phyloP scores from a whole-genome alignment of 2,797 vertebrate genomes.

The Sphenopsis melanotis region DNA sequence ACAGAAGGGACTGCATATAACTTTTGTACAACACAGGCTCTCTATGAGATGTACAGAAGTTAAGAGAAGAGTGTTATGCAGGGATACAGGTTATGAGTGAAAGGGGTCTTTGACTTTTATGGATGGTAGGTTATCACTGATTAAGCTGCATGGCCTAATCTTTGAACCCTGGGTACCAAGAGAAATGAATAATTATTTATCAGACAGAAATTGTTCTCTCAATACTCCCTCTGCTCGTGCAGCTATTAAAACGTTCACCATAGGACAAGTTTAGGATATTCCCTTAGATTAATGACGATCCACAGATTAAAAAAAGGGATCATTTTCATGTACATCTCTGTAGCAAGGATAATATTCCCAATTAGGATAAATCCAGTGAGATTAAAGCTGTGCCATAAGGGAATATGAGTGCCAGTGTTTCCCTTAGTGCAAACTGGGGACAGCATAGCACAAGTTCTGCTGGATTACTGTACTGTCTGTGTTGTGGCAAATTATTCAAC shows the following conservation, averaged over 20 bases:
- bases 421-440: background rate
- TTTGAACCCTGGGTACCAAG: background rate
- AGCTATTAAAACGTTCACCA: background rate
- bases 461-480: background rate
- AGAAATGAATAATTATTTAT: background rate
- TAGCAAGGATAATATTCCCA: background rate
- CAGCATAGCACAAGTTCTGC: background rate
- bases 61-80: background rate
- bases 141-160: background rate
- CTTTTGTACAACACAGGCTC: background rate
- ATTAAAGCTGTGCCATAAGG: background rate
- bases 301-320: background rate
- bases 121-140: background rate
- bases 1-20: background rate
- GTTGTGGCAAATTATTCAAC: slow-evolving; percentile 4
- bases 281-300: slow-evolving; percentile 19
- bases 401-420: background rate
- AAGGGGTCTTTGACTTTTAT: background rate
- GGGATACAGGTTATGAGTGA: background rate
- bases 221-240: background rate
- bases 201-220: background rate
- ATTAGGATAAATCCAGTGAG: background rate
- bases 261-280: background rate
- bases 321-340: background rate
- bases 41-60: background rate